These are phyloP conservation scores for Cardiocondyla obscurior DNA, from an alignment of 1,140 invertebrate species.

Conservation along the genomic window DNA sequence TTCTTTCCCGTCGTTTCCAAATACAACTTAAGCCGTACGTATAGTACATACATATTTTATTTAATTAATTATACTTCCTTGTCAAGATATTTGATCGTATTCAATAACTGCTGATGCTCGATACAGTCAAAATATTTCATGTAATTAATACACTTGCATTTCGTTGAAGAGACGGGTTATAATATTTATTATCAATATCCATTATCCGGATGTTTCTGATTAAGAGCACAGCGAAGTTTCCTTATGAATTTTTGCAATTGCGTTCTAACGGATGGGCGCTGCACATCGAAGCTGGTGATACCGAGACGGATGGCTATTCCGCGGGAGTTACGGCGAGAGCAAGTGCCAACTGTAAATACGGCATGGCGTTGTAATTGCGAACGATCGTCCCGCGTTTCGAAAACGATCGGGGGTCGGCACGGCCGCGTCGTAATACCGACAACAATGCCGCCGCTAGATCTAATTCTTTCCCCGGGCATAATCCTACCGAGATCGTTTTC, in stretches of 20 bases:
- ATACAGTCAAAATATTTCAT: too few species aligned
- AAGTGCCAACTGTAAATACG: conserved; percentile 15
- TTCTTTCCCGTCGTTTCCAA: not conserved
- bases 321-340: not conserved
- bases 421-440: conserved; percentile 10
- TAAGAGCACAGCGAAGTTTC: not conserved
- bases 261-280: not conserved
- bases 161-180: not conserved
- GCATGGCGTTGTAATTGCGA: not conserved
- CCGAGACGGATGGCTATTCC: not conserved
- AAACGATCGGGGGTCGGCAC: conserved; percentile 12
- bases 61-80: not conserved
- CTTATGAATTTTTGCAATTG: not conserved
- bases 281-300: conserved; percentile 29
- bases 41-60: not conserved
- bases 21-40: not conserved
- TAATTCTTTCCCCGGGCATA: conserved; percentile 54
- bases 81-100: not conserved
- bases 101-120: not conserved
- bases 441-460: conserved; percentile 48
- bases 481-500: conserved; percentile 46
- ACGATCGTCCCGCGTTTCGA: conserved; percentile 8
- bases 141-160: not conserved
- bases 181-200: not conserved
- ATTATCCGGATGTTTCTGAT: conserved; percentile 9